Evolutionary conservation across 2,797 vertebrate genomes (phyloP).

Genomic region (Lepilemur ruficaudatus): DNA sequence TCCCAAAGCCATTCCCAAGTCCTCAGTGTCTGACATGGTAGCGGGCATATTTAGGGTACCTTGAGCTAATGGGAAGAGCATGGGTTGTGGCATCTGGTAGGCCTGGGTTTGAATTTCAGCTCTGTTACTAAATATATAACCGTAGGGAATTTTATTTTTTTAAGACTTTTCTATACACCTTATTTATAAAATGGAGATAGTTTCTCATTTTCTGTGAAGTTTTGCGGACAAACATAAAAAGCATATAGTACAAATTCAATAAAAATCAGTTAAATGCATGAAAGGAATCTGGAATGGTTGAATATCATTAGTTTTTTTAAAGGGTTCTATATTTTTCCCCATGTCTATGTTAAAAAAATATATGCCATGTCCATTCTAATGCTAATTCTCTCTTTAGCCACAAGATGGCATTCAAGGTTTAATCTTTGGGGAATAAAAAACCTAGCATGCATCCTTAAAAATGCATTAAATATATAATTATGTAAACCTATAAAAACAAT

Average conservation of each 20-base stretch:
- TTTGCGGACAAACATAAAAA: neutral
- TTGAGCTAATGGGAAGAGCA: neutral
- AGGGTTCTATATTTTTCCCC: neutral
- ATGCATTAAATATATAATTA: neutral
- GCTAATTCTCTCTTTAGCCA: conserved; percentile 74
- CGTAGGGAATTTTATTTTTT: neutral
- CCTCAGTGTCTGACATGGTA: neutral
- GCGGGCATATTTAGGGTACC: neutral
- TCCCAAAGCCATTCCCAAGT: neutral
- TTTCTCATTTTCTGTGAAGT: neutral
- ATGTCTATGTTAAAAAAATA: neutral
- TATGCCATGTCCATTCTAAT: neutral
- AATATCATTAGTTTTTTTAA: neutral
- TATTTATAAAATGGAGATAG: neutral
- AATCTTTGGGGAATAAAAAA: conserved; percentile 28
- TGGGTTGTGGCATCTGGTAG: neutral
- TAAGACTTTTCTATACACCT: neutral
- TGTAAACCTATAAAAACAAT: conserved; percentile 11
- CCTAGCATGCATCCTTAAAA: neutral
- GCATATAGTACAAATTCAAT: neutral
- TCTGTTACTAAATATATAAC: neutral
- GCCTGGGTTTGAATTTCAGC: neutral
- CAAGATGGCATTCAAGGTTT: conserved; percentile 82
- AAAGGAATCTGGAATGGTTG: neutral
- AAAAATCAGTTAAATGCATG: neutral